Percentiles rank a stretch among this genome's conserved stretches.
Conservation (phyloP, 2,888 invertebrate species). For the Zootermopsis nevadensis region DNA sequence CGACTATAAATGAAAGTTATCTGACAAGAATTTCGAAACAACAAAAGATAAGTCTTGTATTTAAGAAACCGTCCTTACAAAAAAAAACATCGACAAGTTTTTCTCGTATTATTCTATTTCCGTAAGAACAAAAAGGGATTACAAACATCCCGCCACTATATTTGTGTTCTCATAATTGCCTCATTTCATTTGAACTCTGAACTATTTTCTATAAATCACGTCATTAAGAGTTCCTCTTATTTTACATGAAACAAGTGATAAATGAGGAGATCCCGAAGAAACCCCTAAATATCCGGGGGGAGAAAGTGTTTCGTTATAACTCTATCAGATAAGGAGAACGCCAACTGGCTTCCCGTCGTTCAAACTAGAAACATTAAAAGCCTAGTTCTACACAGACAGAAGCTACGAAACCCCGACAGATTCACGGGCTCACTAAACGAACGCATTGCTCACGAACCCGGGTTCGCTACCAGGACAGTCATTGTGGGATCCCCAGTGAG, state of each 20-base stretch:
- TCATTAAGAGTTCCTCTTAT: neutral
- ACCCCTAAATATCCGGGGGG: neutral
- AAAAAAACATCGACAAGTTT: neutral
- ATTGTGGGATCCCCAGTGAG: too few species aligned
- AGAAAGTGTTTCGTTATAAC: neutral
- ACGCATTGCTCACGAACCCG: too few species aligned
- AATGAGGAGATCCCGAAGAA: neutral
- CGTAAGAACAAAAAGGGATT: neutral
- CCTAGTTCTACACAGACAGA: too few species aligned
- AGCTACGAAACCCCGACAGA: too few species aligned
- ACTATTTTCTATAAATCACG: neutral
- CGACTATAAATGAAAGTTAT: neutral
- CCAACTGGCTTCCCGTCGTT: too few species aligned
- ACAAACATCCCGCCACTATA: neutral
- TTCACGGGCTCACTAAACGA: too few species aligned
- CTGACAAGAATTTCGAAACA: neutral
- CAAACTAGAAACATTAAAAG: too few species aligned
- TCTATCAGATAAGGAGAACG: neutral
- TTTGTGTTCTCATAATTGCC: neutral
- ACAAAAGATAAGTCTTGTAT: neutral
- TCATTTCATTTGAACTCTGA: slow-evolving; percentile 5
- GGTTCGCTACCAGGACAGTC: too few species aligned
- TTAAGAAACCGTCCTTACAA: neutral
- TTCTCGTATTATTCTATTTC: neutral
- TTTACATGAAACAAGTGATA: neutral